Evolutionary conservation across 2,888 invertebrate species (phyloP).

Genomic region (Trachelus tabidus): DNA sequence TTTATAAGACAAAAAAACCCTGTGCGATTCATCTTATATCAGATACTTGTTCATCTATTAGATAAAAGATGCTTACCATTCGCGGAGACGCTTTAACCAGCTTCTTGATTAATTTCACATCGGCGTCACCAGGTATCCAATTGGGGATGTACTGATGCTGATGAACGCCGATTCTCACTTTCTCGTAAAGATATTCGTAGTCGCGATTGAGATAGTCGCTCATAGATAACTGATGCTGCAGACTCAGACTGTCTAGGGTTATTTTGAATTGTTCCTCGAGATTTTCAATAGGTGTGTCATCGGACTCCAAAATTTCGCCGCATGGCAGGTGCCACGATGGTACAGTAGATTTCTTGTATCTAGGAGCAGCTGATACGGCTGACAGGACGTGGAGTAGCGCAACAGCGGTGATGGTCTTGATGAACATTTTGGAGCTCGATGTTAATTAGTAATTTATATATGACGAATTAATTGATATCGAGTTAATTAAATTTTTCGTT

Average conservation of each 20-base stretch:
- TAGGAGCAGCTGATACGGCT: conserved; percentile 31
- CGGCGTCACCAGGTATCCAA: conserved; percentile 61
- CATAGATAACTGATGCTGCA: conserved; percentile 55
- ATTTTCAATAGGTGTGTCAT: conserved; percentile 23
- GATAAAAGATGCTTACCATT: conserved; percentile 41
- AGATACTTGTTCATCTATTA: conserved; percentile 3
- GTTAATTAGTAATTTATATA: not conserved
- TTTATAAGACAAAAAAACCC: not conserved
- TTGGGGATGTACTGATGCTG: conserved; percentile 63
- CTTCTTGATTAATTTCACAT: conserved; percentile 44
- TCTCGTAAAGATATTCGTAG: conserved; percentile 61
- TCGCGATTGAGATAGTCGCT: conserved; percentile 55
- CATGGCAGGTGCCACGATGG: conserved; percentile 61
- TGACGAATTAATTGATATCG: not conserved
- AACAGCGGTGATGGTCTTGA: conserved; percentile 3
- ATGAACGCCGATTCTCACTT: conserved; percentile 53
- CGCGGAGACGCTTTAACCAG: conserved; percentile 32
- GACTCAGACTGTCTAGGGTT: conserved; percentile 44
- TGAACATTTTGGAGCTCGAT: conserved; percentile 16
- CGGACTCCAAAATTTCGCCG: conserved; percentile 43
- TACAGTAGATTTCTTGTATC: conserved; percentile 17
- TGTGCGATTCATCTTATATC: not conserved
- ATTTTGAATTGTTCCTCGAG: conserved; percentile 38
- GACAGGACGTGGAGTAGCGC: conserved; percentile 5
- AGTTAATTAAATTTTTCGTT: not conserved